Evolutionary conservation across 2,888 invertebrate species (phyloP), one percentile per base, ranked within the genome.

Genomic region (Cacoxenus indagator): DNA sequence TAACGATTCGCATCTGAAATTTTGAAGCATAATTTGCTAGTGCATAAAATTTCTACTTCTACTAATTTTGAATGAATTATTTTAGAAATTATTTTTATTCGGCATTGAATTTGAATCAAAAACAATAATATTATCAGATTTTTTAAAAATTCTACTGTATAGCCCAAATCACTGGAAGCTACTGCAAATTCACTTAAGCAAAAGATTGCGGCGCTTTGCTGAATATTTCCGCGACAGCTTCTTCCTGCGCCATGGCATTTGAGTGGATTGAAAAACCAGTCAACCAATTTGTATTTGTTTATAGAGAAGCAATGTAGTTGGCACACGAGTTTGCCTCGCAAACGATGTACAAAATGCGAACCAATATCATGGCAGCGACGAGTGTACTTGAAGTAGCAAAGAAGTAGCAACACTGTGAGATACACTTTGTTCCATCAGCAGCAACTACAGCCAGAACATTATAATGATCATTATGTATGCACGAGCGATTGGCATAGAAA

Each of bases 401-500:
- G 48, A 51, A 48, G 48, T 48, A 17, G 17, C 31, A 31, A 9
- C 31, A 4, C n/a, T n/a, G n/a, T n/a, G n/a, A n/a, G n/a, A n/a
- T n/a, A n/a, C n/a, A n/a, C n/a, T n/a, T n/a, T n/a, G n/a, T n/a
- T 6, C 4, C 31, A 31, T 9, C 31, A 31, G 9, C 31, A 31
- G 9, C 31, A 31, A 31, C 9, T 1, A 37, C 37, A 37, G 14
- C 37, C 8, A 37, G 9, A 37, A 37, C 37, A 37, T 14, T 2
- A 14, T 5, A 14, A 11, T 1, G 37, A 8, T 27, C 43, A 61
- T 61, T 62, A 45, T 62, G 26, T n/a, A 62, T 62, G 61, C 61
- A 62, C 61, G 61, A 62, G 45, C 61, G 61, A 62, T 62, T 62
- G 61, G 43, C 61, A 26, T 29, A 24, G 14, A 45, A 62, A 62